Base-by-base conservation (phyloP, 1,140 invertebrate species). In the Drosophila guanche region DNA sequence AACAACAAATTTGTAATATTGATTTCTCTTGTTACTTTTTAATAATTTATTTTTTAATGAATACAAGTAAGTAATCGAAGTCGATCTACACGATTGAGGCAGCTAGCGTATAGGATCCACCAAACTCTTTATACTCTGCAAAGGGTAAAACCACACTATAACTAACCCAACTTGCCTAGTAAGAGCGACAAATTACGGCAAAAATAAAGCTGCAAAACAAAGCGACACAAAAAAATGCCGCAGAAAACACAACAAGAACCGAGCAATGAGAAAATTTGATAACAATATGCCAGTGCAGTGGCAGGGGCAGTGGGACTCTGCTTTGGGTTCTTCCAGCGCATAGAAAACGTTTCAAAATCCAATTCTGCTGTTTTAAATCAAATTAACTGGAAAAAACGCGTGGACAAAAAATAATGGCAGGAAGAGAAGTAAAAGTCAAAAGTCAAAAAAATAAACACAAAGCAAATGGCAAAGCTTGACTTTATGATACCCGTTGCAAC, bases 171-270 rank as follows among this genome's bases (percentile, higher is more conserved):
- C 70, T 67, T 84, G 70, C 61, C 54, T 57, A 79, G 75, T 76
- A 74, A 81, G 74, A 66, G 74, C 43, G 57, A 76, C 61, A 70
- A 76, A 79, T 79, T 76, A 69, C 47, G 46, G 46, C 41, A 47
- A 67, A 61, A 77, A 77, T 69, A 81, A 63, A 51, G 51, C 51
- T 43, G n/a, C 37, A 23, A 54, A 76, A 54, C 51, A 63, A 69
- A 84, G 56, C 52, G 51, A 56, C 73, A 48, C 12, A 59, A 78
- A 81, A 81, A 74, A 78, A 61, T 62, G 40, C 74, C 71, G 20
- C 61, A 72, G 68, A 70, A 67, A 73, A 20, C 46, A 51, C 55
- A 57, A 52, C 47, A 41, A 54, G 60, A 43, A 57, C 20, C 40
- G 27, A 68, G 42, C 45, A 43, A n/a, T 40, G 54, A 58, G 45